These are phyloP conservation scores for Chlamydotis undulata DNA, from an alignment of 2,113 vertebrate species.

Conservation along the genomic window DNA sequence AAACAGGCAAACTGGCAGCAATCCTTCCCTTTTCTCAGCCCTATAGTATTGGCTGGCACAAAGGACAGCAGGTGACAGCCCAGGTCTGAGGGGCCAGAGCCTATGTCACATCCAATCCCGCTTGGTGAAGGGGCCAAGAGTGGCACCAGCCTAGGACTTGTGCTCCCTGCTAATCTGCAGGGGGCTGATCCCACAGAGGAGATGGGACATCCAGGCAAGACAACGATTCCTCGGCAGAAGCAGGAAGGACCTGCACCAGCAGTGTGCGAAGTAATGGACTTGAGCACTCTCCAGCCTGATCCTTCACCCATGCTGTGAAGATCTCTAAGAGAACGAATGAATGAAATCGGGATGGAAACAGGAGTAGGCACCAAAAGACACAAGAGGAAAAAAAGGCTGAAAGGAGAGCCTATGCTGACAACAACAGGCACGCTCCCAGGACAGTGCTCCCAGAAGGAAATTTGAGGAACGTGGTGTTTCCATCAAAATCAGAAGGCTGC, in stretches of 20 bases:
- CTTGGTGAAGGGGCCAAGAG: not conserved
- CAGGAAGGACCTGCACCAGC: not conserved
- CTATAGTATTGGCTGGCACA: not conserved
- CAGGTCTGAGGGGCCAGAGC: not conserved
- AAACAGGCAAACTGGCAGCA: not conserved
- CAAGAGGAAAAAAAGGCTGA: not conserved
- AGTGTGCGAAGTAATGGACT: accelerated
- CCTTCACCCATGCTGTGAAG: not conserved
- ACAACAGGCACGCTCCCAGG: accelerated
- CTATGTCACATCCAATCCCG: accelerated
- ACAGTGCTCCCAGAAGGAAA: not conserved
- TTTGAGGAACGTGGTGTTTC: not conserved
- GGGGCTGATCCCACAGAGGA: not conserved
- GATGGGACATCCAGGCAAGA: not conserved
- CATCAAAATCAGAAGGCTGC: not conserved
- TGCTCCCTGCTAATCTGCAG: not conserved
- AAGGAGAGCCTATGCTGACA: not conserved
- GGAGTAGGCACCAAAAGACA: not conserved
- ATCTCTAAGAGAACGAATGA: not conserved
- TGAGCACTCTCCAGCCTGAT: accelerated
- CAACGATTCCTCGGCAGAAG: not conserved
- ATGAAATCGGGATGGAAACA: not conserved
- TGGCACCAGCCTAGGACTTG: not conserved
- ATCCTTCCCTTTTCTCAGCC: not conserved
- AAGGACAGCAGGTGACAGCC: not conserved